Conservation (phyloP, 2,888 invertebrate species). For the Lathronympha strigana region DNA sequence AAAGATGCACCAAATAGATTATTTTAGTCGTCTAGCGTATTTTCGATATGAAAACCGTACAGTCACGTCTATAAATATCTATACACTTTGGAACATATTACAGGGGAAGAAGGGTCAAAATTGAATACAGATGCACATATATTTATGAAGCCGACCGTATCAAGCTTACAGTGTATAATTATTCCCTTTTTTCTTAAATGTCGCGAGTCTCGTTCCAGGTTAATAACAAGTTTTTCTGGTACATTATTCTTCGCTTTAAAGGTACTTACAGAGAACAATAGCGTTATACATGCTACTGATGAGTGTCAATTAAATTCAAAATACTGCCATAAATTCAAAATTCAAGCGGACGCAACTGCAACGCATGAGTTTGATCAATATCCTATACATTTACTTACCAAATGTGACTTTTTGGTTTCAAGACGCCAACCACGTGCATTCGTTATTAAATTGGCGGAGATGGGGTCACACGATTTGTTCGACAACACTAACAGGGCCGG, state of each 20-base stretch:
- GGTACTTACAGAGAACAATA: conserved; percentile 10
- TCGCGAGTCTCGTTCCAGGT: too few relatives aligned
- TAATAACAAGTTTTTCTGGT: not conserved
- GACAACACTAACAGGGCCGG: conserved; percentile 51
- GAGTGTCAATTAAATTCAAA: conserved; percentile 31
- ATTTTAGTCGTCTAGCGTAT: too few relatives aligned
- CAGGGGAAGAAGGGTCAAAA: too few relatives aligned
- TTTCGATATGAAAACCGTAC: too few relatives aligned
- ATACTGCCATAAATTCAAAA: conserved; percentile 24
- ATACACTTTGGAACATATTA: too few relatives aligned
- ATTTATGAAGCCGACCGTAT: too few relatives aligned
- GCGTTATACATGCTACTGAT: conserved; percentile 20
- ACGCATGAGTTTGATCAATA: conserved; percentile 51
- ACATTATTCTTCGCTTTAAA: not conserved
- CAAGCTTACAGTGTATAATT: not conserved
- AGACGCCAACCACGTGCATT: conserved; percentile 47
- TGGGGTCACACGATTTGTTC: conserved; percentile 73
- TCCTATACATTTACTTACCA: not conserved
- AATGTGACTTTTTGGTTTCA: conserved; percentile 44
- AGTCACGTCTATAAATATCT: too few relatives aligned
- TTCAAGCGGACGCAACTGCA: conserved; percentile 40
- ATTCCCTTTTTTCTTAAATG: not conserved
- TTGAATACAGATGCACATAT: too few relatives aligned
- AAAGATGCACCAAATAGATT: too few relatives aligned
- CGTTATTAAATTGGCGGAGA: conserved; percentile 58